These are phyloP conservation scores for Drosophila nikananu DNA, from an alignment of 1,140 invertebrate genomes.

Conservation along the genomic window DNA sequence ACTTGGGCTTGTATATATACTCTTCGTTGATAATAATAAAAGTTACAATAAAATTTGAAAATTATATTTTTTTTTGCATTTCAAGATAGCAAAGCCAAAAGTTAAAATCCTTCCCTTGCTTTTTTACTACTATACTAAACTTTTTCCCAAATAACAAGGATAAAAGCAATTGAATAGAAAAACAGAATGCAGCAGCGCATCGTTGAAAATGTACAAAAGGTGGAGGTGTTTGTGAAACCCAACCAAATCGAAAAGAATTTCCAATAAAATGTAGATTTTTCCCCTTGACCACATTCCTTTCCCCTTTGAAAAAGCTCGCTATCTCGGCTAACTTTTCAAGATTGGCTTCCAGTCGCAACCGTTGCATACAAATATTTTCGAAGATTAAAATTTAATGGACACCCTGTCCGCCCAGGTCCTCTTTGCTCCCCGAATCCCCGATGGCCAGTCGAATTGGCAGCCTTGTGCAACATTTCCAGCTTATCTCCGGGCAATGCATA, in stretches of 20 bases:
- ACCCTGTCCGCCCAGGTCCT: conserved; percentile 10
- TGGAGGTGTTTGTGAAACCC: conserved; percentile 20
- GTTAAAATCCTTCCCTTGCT: background rate
- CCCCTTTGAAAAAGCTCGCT: conserved; percentile 16
- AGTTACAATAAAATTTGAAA: too few relatives aligned
- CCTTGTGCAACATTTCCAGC: conserved; percentile 61
- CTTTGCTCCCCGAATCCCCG: conserved; percentile 6
- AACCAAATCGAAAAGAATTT: conserved; percentile 31
- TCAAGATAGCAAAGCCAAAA: background rate
- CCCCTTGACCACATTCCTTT: conserved; percentile 29
- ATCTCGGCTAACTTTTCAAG: conserved; percentile 20
- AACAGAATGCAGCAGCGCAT: conserved; percentile 4
- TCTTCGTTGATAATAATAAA: background rate
- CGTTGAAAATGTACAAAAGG: background rate
- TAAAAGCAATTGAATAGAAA: conserved; percentile 2
- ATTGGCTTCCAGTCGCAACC: conserved; percentile 23
- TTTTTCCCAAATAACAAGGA: background rate
- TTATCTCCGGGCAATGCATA: conserved; percentile 67
- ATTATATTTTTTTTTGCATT: too few relatives aligned
- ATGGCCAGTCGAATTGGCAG: conserved; percentile 46
- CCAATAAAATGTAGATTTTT: conserved; percentile 48
- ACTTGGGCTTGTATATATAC: background rate
- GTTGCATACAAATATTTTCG: conserved; percentile 50
- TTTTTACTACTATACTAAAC: background rate
- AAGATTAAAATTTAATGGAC: conserved; percentile 69